Base-by-base conservation (phyloP, 2,888 invertebrate genomes). In the Agrochola lychnidis region DNA sequence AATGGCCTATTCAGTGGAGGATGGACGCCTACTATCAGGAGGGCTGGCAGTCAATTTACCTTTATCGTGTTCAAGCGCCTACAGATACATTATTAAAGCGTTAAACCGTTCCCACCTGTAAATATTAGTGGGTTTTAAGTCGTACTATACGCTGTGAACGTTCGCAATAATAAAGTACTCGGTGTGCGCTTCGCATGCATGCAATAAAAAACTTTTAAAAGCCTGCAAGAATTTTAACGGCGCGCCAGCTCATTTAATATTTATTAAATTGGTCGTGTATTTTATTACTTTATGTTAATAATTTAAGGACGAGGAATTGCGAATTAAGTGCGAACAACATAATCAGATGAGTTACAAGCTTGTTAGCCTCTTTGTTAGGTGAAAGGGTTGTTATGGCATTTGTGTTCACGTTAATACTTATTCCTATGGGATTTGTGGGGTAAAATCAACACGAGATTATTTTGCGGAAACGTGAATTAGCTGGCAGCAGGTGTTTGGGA, bases 361-460 rank as follows among this genome's bases (percentile, higher is more conserved):
- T 77, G 66, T 78, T 72, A 63, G 73, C 69, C 56, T n/a, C 40
- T 69, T 81, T 81, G 76, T 73, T 61, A 6, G 0, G 62, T 36
- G 42, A 66, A 73, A 69, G 64, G 73, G 73, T 73, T 76, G n/a
- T 81, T 66, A 76, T 62, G 66, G 57, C 64, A 64, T 74, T 78
- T 82, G 62, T 73, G n/a, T 81, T 71, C 72, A 22, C 45, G 62
- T 84, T 78, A 74, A 80, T 81, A 61, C 68, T 36, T 75, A 75
- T 59, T 76, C 71, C 72, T 69, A 76, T 76, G 67, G 69, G 76
- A 66, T 69, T 76, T 78, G 48, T 48, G 69, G 68, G 81, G 79
- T 83, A 84, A 83, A 82, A 87, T 86, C 77, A 87, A 89, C 88
- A 87, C 80, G 76, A 83, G 86, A 87, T 89, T 86, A 86, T 83